These are phyloP conservation scores for Acomys russatus DNA, from an alignment of 2,797 vertebrate genomes.

Conservation along the genomic window DNA sequence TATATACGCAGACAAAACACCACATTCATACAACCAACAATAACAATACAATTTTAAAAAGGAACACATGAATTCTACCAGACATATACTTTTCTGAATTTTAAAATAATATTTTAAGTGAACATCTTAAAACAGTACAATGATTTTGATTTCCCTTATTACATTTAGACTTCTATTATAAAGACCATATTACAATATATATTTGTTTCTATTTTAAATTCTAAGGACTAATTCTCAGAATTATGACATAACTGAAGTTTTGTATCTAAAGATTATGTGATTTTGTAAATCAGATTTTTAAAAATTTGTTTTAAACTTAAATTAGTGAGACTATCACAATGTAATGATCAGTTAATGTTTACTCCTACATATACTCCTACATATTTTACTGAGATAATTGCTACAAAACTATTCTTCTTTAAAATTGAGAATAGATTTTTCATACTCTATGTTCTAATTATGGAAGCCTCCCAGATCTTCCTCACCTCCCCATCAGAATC, in stretches of 20 bases:
- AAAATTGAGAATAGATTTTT: neutral
- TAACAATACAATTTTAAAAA: neutral
- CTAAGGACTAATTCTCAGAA: neutral
- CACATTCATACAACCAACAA: neutral
- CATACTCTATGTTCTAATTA: neutral
- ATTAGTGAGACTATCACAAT: neutral
- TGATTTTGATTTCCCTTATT: neutral
- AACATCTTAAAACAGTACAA: neutral
- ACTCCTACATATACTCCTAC: neutral
- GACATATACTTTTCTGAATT: neutral
- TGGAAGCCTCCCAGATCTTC: neutral
- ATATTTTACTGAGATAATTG: neutral
- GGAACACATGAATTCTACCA: neutral
- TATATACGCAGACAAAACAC: neutral
- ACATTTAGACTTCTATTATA: neutral
- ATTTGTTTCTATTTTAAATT: conserved; percentile 1
- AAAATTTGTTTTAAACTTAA: neutral
- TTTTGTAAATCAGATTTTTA: neutral
- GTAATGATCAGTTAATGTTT: neutral
- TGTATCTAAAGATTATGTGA: neutral
- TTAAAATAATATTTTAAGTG: neutral
- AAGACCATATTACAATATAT: neutral
- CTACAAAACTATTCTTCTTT: neutral
- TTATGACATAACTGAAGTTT: neutral
- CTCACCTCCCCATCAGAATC: neutral